Conservation (phyloP, 2,113 vertebrate species). For the Pampusana beccarii region DNA sequence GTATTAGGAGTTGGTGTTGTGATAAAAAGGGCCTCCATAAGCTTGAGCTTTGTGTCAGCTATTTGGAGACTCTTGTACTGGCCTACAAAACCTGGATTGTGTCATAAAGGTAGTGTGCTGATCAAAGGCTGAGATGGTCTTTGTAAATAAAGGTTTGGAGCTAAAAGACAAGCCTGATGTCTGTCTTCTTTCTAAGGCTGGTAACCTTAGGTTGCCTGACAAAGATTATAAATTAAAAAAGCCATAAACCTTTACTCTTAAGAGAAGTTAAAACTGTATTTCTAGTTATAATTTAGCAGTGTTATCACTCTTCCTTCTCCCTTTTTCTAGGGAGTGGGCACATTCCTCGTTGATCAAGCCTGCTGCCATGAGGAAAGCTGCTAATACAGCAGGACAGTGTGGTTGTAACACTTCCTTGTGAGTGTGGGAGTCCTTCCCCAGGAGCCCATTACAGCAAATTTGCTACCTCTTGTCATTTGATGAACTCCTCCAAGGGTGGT, state of each 20-base stretch:
- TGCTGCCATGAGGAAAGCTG: not conserved
- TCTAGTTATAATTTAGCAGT: not conserved
- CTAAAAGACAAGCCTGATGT: not conserved
- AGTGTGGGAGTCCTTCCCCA: fast-evolving
- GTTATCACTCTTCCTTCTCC: not conserved
- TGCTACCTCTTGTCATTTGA: not conserved
- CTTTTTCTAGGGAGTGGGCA: not conserved
- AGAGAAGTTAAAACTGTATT: not conserved
- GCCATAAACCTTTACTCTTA: not conserved
- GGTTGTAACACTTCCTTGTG: not conserved
- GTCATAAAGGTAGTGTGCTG: not conserved
- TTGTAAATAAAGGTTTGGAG: not conserved
- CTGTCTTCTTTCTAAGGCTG: not conserved
- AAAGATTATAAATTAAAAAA: not conserved
- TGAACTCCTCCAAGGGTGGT: not conserved
- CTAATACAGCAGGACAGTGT: fast-evolving
- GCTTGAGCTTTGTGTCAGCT: fast-evolving
- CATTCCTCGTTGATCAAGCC: not conserved
- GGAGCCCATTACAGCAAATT: not conserved
- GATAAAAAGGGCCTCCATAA: not conserved
- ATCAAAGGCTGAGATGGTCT: fast-evolving
- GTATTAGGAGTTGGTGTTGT: not conserved
- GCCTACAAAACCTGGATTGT: not conserved
- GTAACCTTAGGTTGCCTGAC: not conserved
- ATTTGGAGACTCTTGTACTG: no score